phyloP scores from a whole-genome alignment of 2,113 vertebrate species.

The Xenopus laevis region DNA sequence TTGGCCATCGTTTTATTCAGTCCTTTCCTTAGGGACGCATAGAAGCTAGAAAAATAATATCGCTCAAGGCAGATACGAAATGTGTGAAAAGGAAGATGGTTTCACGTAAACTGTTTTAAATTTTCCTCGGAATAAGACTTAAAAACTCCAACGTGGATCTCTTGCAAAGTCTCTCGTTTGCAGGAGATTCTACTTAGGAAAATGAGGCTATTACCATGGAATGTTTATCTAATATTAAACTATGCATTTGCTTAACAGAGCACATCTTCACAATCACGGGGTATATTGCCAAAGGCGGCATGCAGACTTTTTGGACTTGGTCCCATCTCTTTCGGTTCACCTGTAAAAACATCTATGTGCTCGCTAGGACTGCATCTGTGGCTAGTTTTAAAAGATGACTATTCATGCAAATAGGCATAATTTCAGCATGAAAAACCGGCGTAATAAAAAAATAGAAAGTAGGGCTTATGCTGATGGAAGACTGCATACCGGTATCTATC shows the following conservation, averaged over 20 bases:
- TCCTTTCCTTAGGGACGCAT: too few species aligned
- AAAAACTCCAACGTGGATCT: too few species aligned
- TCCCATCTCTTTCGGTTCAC: slow-evolving; percentile 82
- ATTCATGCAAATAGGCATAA: slow-evolving; percentile 76
- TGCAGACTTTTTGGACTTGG: slow-evolving; percentile 73
- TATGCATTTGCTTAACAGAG: slow-evolving; percentile 73
- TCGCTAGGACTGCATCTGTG: slow-evolving; percentile 79
- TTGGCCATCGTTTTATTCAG: too few species aligned
- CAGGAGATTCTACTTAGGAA: slow-evolving; percentile 50
- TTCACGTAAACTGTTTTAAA: too few species aligned
- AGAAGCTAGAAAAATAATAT: too few species aligned
- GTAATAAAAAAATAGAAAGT: slow-evolving; percentile 62
- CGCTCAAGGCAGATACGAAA: too few species aligned
- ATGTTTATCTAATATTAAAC: slow-evolving; percentile 73
- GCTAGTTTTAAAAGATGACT: slow-evolving; percentile 79
- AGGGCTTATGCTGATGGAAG: slow-evolving; percentile 23
- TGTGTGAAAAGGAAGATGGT: too few species aligned
- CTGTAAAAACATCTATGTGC: slow-evolving; percentile 84
- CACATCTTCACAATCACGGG: slow-evolving; percentile 79
- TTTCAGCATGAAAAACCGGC: slow-evolving; percentile 76
- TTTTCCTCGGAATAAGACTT: too few species aligned
- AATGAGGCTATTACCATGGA: slow-evolving; percentile 64
- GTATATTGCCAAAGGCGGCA: slow-evolving; percentile 76
- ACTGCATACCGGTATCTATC: background rate
- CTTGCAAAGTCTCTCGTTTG: too few species aligned